These are phyloP conservation scores for Semicossyphus pulcher DNA, from an alignment of 2,113 vertebrate species.

Conservation along the genomic window DNA sequence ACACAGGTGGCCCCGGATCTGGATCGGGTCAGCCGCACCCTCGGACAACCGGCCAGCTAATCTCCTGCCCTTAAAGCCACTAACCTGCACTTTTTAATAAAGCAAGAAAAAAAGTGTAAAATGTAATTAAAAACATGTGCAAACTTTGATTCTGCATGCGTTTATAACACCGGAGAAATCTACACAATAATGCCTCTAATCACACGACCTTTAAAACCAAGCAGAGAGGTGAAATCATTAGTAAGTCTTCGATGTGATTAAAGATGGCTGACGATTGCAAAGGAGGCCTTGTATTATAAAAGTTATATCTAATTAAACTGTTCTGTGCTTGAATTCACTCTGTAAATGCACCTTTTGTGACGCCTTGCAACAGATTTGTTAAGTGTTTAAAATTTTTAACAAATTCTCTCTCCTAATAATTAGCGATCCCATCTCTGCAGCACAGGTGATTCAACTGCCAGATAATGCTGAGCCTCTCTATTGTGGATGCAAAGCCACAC, in stretches of 20 bases:
- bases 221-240: slow-evolving; percentile 46
- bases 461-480: slow-evolving; percentile 72
- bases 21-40: slow-evolving; percentile 61
- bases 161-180: slow-evolving; percentile 37
- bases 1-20: slow-evolving; percentile 81
- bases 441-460: slow-evolving; percentile 78
- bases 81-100: slow-evolving; percentile 14
- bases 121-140: slow-evolving; percentile 44
- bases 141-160: slow-evolving; percentile 40
- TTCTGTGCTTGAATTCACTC: slow-evolving; percentile 76
- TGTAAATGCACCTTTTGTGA: slow-evolving; percentile 77
- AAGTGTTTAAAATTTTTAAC: slow-evolving; percentile 64
- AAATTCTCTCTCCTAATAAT: slow-evolving; percentile 66
- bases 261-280: slow-evolving; percentile 59
- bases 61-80: slow-evolving; percentile 37
- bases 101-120: background rate
- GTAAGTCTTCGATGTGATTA: slow-evolving; percentile 55
- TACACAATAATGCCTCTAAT: slow-evolving; percentile 42
- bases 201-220: slow-evolving; percentile 28
- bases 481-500: slow-evolving; percentile 73
- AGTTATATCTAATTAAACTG: slow-evolving; percentile 77
- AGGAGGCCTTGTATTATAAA: slow-evolving; percentile 57
- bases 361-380: slow-evolving; percentile 51
- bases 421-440: slow-evolving; percentile 70
- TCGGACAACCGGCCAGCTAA: slow-evolving; percentile 43